Evolutionary conservation across 2,888 invertebrate genomes (phyloP).

Genomic region (Zygothrica quintamaculata): DNA sequence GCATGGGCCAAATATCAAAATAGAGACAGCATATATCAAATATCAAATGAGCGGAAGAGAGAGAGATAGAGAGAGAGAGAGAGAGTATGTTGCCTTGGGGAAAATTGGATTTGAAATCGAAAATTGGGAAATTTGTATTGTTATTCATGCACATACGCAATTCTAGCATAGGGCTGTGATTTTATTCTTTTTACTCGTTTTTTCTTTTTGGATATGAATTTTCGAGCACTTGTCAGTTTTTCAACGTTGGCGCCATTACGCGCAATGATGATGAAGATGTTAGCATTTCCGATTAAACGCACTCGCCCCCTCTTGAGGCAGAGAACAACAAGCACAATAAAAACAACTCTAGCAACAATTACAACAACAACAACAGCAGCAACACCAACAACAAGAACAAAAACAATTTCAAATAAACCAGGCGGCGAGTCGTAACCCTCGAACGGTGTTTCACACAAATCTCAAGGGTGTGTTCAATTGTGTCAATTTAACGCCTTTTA

Average conservation of each 20-base stretch:
- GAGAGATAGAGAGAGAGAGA: not conserved
- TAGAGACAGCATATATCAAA: constrained; percentile 59
- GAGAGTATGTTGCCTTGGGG: not conserved
- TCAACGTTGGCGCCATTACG: constrained; percentile 45
- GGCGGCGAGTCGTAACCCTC: constrained; percentile 28
- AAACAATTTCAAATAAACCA: constrained; percentile 47
- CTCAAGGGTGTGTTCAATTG: constrained; percentile 80
- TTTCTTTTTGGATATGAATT: too few species aligned
- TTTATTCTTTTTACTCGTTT: too few species aligned
- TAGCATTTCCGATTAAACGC: constrained; percentile 73
- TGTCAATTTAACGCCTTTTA: constrained; percentile 81
- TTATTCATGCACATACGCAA: constrained; percentile 4
- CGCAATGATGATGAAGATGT: constrained; percentile 74
- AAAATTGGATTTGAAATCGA: constrained; percentile 4
- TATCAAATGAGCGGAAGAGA: constrained; percentile 15
- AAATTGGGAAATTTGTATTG: constrained; percentile 35
- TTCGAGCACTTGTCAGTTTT: constrained; percentile 47
- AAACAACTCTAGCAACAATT: constrained; percentile 33
- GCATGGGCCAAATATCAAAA: constrained; percentile 62
- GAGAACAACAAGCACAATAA: constrained; percentile 20
- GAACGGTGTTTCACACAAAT: constrained; percentile 46
- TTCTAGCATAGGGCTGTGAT: constrained; percentile 4
- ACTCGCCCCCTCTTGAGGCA: constrained; percentile 36
- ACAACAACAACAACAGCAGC: constrained; percentile 22
- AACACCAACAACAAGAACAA: constrained; percentile 33